Base-by-base conservation (phyloP, 2,888 invertebrate genomes). In the Exephanes ischioxanthus region DNA sequence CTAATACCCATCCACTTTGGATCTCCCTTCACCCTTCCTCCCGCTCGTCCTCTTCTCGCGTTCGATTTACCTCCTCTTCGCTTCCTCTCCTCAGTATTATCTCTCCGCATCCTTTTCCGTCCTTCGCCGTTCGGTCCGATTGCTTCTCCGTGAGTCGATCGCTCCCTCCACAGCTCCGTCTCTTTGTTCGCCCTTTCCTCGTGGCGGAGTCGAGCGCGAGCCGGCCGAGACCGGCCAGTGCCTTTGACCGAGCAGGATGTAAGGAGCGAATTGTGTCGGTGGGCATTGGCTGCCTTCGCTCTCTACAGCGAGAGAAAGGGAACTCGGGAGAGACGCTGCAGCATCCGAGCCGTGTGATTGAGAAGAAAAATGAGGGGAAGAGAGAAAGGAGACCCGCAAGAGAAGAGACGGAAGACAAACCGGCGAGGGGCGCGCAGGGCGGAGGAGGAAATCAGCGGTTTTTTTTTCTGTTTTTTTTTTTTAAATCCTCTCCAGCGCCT, bases 241-340 rank as follows among this genome's bases (percentile, higher is more conserved):
- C 80, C 80, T 80, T 80, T 72, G 84, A 80, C 80, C 72, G 84
- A 81, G 73, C 84, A 81, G 84, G 77, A 84, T 73, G 81, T 72
- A 80, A 77, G 76, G 63, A 76, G 58, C 61, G 77, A 51, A 78
- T 84, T 73, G 58, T 55, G 81, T 73, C 66, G 68, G 48, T 14
- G 26, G 16, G 58, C 51, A 51, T 16, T 55, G 41, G 41, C 72
- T n/a, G 70, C 51, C 19, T 26, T 22, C 22, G n/a, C 53, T 19
- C 45, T 61, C 26, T 5, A 9, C 41, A 51, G 5, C 30, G 14
- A 2, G 70, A 70, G 53, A 48, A 53, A 5, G 53, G 51, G 45
- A 73, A 19, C 26, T 5, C 11, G 3, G 14, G 58, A 68, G 66
- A 68, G 61, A 61, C 16, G 61, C 58, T 26, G 58, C 26, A 55